Percentiles rank a stretch among this genome's conserved stretches.
Evolutionary conservation across 2,113 vertebrate species (phyloP).

Genomic region (Thalassoma bifasciatum): DNA sequence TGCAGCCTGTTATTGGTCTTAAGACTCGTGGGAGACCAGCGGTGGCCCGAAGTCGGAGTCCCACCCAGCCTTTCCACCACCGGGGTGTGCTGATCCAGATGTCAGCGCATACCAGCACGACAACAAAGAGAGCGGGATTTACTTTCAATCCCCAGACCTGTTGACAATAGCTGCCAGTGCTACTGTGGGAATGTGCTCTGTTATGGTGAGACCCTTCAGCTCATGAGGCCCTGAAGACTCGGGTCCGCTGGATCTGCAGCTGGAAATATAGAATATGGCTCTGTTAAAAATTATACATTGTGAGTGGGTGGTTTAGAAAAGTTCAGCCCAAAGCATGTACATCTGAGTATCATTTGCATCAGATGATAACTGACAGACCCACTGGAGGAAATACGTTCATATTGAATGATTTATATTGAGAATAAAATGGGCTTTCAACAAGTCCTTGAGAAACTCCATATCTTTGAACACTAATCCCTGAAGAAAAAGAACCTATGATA

Average conservation of each 20-base stretch:
- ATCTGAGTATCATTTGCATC: too few species aligned
- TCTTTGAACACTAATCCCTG: too few species aligned
- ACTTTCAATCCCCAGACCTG: constrained; percentile 64
- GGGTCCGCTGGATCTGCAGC: neutral
- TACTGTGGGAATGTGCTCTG: constrained; percentile 65
- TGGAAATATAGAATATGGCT: neutral
- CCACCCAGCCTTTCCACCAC: constrained; percentile 49
- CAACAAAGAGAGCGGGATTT: constrained; percentile 67
- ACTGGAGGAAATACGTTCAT: too few species aligned
- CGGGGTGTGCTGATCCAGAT: constrained; percentile 64
- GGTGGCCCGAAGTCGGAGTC: constrained; percentile 13
- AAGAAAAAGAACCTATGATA: too few species aligned
- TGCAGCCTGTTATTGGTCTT: constrained; percentile 49
- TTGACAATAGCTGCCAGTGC: constrained; percentile 65
- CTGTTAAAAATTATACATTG: too few species aligned
- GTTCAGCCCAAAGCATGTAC: too few species aligned
- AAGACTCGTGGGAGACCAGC: constrained; percentile 68
- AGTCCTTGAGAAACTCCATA: too few species aligned
- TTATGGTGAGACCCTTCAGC: constrained; percentile 38
- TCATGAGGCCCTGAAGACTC: constrained; percentile 5
- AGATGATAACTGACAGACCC: too few species aligned
- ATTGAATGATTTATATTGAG: too few species aligned
- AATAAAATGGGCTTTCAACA: too few species aligned
- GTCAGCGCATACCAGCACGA: constrained; percentile 63
- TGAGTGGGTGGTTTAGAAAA: too few species aligned